A percentile compares a stretch with the other conserved stretches of the same genome.
Conservation (phyloP, 2,113 vertebrate species). For the Catharus fuscescens region DNA sequence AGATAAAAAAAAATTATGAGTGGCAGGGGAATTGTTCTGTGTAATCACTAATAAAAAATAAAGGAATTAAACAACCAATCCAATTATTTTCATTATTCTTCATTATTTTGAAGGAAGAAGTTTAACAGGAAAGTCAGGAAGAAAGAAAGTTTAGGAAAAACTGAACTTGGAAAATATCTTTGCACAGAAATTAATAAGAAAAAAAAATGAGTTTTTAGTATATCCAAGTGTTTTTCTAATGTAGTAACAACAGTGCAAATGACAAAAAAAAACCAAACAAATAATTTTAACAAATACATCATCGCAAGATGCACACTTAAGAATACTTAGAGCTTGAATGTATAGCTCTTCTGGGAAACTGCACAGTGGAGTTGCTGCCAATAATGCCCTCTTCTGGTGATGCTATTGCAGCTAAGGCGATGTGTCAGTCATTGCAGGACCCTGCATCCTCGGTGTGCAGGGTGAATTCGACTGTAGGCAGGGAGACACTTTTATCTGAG, state of each 20-base stretch:
- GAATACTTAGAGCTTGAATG: slow-evolving; percentile 56
- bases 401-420: slow-evolving; percentile 26
- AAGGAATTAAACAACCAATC: neutral
- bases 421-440: slow-evolving; percentile 23
- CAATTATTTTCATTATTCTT: neutral
- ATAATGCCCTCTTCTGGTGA: slow-evolving; percentile 81
- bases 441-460: neutral
- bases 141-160: neutral
- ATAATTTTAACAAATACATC: slow-evolving; percentile 48
- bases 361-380: slow-evolving; percentile 34
- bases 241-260: neutral
- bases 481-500: neutral
- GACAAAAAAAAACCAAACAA: neutral
- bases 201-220: neutral
- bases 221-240: neutral
- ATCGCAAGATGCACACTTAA: slow-evolving; percentile 43
- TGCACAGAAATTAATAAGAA: neutral
- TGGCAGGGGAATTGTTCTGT: neutral
- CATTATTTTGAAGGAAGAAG: neutral
- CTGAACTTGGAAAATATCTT: neutral
- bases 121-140: neutral
- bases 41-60: neutral
- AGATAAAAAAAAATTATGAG: neutral
- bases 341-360: slow-evolving; percentile 63
- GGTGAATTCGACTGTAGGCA: neutral